phyloP scores from a whole-genome alignment of 2,797 vertebrate species.

The Hippoglossus hippoglossus region DNA sequence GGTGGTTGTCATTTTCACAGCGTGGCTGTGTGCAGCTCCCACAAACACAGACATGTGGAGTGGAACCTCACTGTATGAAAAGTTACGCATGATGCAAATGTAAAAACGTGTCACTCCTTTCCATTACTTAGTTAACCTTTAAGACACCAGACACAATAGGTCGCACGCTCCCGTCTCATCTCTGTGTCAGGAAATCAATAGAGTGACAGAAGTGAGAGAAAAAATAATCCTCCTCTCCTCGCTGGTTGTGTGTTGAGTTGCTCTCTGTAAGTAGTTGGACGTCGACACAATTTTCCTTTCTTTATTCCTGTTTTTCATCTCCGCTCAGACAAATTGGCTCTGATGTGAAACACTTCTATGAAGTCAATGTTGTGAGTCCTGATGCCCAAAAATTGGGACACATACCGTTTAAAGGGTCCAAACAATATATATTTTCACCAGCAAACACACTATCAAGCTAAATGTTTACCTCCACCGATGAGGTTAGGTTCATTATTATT shows the following conservation, averaged over 20 bases:
- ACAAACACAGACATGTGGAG: not conserved
- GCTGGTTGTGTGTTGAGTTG: constrained; percentile 23
- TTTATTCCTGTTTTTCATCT: not conserved
- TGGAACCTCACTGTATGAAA: constrained; percentile 9
- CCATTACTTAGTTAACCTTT: constrained; percentile 82
- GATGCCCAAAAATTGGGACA: not conserved
- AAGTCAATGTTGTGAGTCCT: not conserved
- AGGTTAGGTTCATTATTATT: no score
- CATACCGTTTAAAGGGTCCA: not conserved
- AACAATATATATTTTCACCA: not conserved
- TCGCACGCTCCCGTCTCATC: constrained; percentile 54
- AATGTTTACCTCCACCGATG: not conserved
- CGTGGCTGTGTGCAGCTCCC: not conserved
- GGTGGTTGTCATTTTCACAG: constrained; percentile 8
- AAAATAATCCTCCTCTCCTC: constrained; percentile 33
- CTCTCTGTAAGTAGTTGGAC: no score
- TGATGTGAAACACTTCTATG: not conserved
- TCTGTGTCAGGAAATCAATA: constrained; percentile 78
- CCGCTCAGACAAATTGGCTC: not conserved
- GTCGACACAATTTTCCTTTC: no score
- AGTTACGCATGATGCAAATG: constrained; percentile 27
- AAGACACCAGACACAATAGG: constrained; percentile 67
- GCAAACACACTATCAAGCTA: not conserved
- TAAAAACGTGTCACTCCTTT: constrained; percentile 59
- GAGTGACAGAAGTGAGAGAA: constrained; percentile 46